phyloP scores from a whole-genome alignment of 2,888 invertebrate species.

The Stegana nigrithorax region DNA sequence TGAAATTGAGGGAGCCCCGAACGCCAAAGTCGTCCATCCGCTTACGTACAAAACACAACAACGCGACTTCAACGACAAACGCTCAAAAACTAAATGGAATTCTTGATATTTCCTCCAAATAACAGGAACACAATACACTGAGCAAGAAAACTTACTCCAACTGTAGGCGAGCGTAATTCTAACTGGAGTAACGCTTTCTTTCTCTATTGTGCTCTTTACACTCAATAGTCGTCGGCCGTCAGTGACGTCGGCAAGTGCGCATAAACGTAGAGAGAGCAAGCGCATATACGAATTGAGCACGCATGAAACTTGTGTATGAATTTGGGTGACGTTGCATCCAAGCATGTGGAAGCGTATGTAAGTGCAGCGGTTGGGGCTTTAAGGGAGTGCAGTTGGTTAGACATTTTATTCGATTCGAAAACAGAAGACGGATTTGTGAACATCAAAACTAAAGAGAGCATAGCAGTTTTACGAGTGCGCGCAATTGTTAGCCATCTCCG shows the following conservation, averaged over 20 bases:
- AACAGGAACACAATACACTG: background rate
- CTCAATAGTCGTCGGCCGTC: background rate
- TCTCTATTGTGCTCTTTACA: background rate
- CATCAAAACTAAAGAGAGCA: background rate
- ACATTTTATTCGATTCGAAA: background rate
- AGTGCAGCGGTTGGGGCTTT: background rate
- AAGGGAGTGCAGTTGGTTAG: background rate
- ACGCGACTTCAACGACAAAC: conserved; percentile 46
- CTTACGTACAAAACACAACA: too few relatives aligned
- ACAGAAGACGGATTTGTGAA: background rate
- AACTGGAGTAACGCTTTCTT: background rate
- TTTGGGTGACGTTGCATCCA: conserved; percentile 5
- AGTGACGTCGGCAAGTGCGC: conserved; percentile 14
- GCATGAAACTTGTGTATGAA: background rate
- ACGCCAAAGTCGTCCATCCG: too few relatives aligned
- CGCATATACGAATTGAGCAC: background rate
- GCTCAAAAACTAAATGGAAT: conserved; percentile 57
- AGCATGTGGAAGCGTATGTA: background rate
- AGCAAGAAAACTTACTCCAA: background rate
- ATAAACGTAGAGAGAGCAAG: conserved; percentile 4
- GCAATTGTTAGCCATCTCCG: background rate
- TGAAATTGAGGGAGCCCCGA: too few relatives aligned
- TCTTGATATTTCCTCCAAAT: conserved; percentile 47
- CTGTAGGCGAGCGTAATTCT: background rate
- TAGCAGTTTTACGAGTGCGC: background rate